Evolutionary conservation across 2,113 vertebrate species (phyloP).

Genomic region (Phalacrocorax aristotelis): DNA sequence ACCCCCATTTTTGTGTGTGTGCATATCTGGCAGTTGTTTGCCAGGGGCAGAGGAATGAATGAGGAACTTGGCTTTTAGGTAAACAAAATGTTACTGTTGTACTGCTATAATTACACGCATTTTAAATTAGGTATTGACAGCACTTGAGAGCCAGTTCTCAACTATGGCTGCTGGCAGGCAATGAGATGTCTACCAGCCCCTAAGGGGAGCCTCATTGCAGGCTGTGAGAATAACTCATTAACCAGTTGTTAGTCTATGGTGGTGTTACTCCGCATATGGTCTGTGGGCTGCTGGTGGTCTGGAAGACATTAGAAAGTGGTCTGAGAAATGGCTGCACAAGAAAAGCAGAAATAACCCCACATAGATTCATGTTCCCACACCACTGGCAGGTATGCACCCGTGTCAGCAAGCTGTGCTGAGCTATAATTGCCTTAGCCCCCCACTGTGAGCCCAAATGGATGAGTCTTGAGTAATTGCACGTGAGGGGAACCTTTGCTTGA

Average conservation of each 20-base stretch:
- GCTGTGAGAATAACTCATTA: slow-evolving; percentile 45
- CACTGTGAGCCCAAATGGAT: background rate
- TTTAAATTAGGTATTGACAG: slow-evolving; percentile 38
- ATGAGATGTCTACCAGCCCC: slow-evolving; percentile 8
- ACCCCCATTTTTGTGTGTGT: too few relatives aligned
- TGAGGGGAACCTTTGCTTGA: background rate
- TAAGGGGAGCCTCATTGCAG: background rate
- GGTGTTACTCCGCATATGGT: background rate
- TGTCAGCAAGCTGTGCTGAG: background rate
- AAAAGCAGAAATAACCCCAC: slow-evolving; percentile 4
- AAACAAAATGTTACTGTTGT: background rate
- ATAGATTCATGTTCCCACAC: background rate
- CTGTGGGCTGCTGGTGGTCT: slow-evolving; percentile 35
- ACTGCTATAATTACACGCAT: background rate
- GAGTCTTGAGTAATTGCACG: accelerated
- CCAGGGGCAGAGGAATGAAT: background rate
- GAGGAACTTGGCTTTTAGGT: background rate
- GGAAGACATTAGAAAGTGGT: slow-evolving; percentile 52
- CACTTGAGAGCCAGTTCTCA: background rate
- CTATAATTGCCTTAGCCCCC: background rate
- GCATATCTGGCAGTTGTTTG: background rate
- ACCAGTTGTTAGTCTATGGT: background rate
- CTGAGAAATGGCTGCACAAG: background rate
- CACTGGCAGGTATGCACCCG: background rate
- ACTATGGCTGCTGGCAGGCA: slow-evolving; percentile 21